Base-by-base conservation (phyloP, 92 coral and sea anemone species). In the Chrysogorgia sp. region DNA sequence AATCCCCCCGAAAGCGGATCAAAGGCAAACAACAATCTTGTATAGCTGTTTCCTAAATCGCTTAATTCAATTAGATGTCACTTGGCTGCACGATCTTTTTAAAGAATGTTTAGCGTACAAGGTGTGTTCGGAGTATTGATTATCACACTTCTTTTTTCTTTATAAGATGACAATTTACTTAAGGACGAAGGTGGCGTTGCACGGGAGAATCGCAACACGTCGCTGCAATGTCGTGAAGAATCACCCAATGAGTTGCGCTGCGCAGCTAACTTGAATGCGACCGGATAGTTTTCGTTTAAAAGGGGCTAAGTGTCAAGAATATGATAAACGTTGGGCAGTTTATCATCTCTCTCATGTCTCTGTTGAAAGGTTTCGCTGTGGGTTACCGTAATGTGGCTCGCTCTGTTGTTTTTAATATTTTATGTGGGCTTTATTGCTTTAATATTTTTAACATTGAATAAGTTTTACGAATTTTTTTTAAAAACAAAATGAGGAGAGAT, bases 291-390 rank as follows among this genome's bases (percentile, higher is more conserved):
- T 33, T 40, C 64, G 20, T 33, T 33, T 30, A 72, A n/a, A 69
- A 10, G 52, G 76, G 10, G 10, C n/a, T 15, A 69, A 72, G 55
- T 53, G 79, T 72, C 79, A 72, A 72, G 34, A 34, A 72, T n/a
- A n/a, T 72, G 79, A 72, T 72, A 55, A 72, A 72, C 79, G 79
- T 65, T 65, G 79, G 66, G 65, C 79, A 55, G 64, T 72, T 72
- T 72, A 72, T 72, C 79, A 72, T 72, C 24, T 3, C 55, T 53
- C 3, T n/a, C 77, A 6, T 33, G 79, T 72, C 33, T 49, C 26
- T 32, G 79, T 56, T 72, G 79, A 72, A 72, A 72, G 64, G 50
- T 50, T 0, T 14, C 50, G 19, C 79, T 28, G 43, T 53, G 34
- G 64, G 40, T 29, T 15, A 45, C 65, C 52, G 5, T 10, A 56